These are phyloP conservation scores for Gambusia yucatana DNA, from an alignment of 2,797 vertebrate genomes.

Conservation along the genomic window DNA sequence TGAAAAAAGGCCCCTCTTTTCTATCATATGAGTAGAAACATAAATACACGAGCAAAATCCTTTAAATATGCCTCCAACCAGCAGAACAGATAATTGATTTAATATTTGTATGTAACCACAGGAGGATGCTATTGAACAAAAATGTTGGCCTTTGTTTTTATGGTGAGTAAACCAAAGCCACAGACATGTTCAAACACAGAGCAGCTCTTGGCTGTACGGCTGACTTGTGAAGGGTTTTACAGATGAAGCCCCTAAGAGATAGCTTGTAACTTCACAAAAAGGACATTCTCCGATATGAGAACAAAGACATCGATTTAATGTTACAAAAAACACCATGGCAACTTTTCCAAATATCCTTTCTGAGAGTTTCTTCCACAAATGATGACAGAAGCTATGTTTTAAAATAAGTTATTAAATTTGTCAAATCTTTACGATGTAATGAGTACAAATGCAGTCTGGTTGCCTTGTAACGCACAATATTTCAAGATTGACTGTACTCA, in stretches of 20 bases:
- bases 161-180: slow-evolving; percentile 53
- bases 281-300: slow-evolving; percentile 72
- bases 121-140: slow-evolving; percentile 44
- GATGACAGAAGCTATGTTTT: not conserved
- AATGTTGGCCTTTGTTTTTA: slow-evolving; percentile 47
- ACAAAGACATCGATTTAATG: slow-evolving; percentile 61
- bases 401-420: not conserved
- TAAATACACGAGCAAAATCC: slow-evolving; percentile 66
- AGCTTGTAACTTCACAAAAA: slow-evolving; percentile 64
- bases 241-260: slow-evolving; percentile 56
- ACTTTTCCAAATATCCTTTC: not conserved
- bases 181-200: slow-evolving; percentile 53
- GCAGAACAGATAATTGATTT: slow-evolving; percentile 81
- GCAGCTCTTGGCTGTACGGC: slow-evolving; percentile 55
- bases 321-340: slow-evolving; percentile 43
- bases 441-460: not conserved
- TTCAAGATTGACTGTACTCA: not conserved
- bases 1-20: slow-evolving; percentile 57
- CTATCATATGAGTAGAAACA: slow-evolving; percentile 61
- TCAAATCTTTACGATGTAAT: not conserved
- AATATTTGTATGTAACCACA: slow-evolving; percentile 63
- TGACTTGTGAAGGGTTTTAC: slow-evolving; percentile 65
- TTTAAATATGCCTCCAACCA: slow-evolving; percentile 71
- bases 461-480: not conserved
- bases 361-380: not conserved